Conservation (phyloP, 2,113 vertebrate genomes). For the Pomatostomus ruficeps region DNA sequence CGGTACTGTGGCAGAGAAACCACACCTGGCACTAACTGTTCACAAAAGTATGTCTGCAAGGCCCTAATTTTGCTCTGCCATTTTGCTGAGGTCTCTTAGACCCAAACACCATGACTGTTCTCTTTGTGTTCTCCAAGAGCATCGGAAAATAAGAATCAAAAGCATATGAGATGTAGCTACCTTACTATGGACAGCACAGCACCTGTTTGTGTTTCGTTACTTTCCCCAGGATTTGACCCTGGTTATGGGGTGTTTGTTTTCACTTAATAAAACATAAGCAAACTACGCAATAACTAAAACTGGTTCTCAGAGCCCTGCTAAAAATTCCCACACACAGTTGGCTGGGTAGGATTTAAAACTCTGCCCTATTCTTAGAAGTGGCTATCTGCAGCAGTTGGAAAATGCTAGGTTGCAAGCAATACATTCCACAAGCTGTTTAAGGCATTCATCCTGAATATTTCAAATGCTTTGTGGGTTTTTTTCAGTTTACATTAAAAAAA, state of each 20-base stretch:
- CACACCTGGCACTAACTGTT: neutral
- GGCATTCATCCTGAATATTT: neutral
- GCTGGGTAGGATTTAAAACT: slow-evolving; percentile 27
- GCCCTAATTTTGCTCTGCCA: neutral
- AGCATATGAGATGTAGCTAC: neutral
- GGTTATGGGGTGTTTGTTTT: neutral
- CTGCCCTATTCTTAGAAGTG: slow-evolving; percentile 58
- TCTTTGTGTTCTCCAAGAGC: neutral
- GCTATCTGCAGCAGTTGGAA: slow-evolving; percentile 48
- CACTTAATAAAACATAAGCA: neutral
- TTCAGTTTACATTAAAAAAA: neutral
- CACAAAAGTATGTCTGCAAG: neutral
- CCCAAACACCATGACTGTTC: neutral
- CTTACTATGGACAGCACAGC: neutral
- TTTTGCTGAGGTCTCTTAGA: neutral
- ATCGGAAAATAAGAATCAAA: neutral
- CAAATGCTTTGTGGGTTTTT: neutral
- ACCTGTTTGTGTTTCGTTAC: neutral
- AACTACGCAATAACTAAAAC: neutral
- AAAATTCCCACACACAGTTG: slow-evolving; percentile 64
- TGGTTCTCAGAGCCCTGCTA: slow-evolving; percentile 11
- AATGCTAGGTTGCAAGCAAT: slow-evolving; percentile 12
- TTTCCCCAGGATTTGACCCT: neutral
- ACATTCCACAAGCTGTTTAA: neutral
- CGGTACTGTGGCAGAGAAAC: neutral